Evolutionary conservation across 2,888 invertebrate genomes (phyloP).

Genomic region (Gymnocheta viridis): DNA sequence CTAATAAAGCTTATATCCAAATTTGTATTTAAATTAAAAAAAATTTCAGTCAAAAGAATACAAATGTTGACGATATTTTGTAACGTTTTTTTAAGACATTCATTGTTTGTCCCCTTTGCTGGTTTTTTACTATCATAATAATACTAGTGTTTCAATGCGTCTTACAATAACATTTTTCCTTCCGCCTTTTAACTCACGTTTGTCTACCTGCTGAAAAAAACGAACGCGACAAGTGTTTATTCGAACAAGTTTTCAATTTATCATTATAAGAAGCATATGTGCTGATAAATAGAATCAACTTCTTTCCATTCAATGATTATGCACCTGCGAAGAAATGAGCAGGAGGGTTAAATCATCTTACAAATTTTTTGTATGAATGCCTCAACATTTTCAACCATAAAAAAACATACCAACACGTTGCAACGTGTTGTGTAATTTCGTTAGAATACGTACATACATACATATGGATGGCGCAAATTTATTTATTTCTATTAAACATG

Average conservation of each 20-base stretch:
- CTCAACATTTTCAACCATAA: too few relatives aligned
- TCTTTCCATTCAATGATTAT: constrained; percentile 69
- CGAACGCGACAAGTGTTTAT: constrained; percentile 66
- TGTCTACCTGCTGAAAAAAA: constrained; percentile 16
- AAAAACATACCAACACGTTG: too few relatives aligned
- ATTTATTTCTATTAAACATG: too few relatives aligned
- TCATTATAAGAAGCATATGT: constrained; percentile 48
- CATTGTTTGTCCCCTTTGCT: neutral
- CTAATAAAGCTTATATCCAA: too few relatives aligned
- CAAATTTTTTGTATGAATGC: constrained; percentile 12
- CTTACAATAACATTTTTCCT: constrained; percentile 49
- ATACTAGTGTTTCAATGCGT: constrained; percentile 2
- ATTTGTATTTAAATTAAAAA: too few relatives aligned
- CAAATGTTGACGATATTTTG: neutral
- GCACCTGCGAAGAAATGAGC: constrained; percentile 65
- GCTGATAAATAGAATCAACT: constrained; percentile 25
- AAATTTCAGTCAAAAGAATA: neutral
- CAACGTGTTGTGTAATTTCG: too few relatives aligned
- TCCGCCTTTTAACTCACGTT: constrained; percentile 13
- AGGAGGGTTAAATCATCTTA: constrained; percentile 55
- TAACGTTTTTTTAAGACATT: constrained; percentile 1
- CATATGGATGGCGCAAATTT: too few relatives aligned
- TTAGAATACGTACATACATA: too few relatives aligned
- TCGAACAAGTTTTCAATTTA: constrained; percentile 50
- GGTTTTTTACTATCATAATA: neutral